Evolutionary conservation across 2,888 invertebrate species (phyloP), one percentile per base, ranked within the genome.

Genomic region (Lepidochrysops patricia): DNA sequence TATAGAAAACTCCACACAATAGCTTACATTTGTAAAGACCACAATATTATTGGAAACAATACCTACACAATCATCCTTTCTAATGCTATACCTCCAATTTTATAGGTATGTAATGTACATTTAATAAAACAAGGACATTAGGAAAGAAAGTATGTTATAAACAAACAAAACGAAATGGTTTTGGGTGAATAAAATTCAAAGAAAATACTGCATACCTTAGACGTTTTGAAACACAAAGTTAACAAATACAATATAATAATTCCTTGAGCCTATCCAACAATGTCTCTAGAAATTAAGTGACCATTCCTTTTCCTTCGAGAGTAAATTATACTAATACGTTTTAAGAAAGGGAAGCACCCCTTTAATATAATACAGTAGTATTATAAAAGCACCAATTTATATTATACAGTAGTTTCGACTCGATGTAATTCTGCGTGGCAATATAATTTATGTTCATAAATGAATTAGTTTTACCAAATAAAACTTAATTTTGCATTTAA

Each of bases 171-270:
- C 9, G 1, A n/a, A 25, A 7, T 49, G 25, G 6, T 25, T 12
- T 25, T 15, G 29, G 7, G 7, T 19, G 7, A 48, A 19, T 19
- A 23, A 25, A 50, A 50, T n/a, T n/a, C n/a, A 50, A 12, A n/a
- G 12, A 50, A 26, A 50, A 26, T 26, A n/a, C 19, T 19, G 7
- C 48, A 6, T 15, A 25, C 50, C 50, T 49, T n/a, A n/a, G n/a
- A n/a, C n/a, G n/a, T n/a, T 6, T 26, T 50, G n/a, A 26, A 26
- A 50, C 13, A 26, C 13, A 26, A 49, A 50, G 12, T 50, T 26
- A 26, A 50, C 50, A 50, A 50, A 50, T n/a, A n/a, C n/a, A 50
- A 50, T 25, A 49, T 25, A 25, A 49, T 49, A 25, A 49, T 49
- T 50, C 4, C n/a, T 25, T 50, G 50, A 50, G 13, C 50, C 13